Conservation (phyloP, 2,888 invertebrate species). For the Drosophila melanosoma region DNA sequence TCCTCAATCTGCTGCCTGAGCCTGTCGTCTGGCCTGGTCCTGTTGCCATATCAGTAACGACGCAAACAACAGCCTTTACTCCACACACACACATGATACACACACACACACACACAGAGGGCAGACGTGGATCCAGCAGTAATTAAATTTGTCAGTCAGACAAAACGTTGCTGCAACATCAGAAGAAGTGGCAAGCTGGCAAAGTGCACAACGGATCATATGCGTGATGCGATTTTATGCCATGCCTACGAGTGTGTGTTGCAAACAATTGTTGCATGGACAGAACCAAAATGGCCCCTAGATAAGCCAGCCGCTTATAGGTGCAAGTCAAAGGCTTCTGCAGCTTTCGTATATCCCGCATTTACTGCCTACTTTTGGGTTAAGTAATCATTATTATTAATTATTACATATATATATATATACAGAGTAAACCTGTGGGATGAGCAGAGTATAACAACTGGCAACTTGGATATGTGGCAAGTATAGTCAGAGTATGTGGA, state of each 20-base stretch:
- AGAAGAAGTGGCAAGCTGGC: conserved; percentile 51
- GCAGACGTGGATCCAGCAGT: conserved; percentile 52
- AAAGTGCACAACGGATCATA: conserved; percentile 69
- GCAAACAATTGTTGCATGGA: conserved; percentile 29
- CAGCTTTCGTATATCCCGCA: neutral
- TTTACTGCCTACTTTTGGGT: conserved; percentile 14
- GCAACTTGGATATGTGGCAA: neutral
- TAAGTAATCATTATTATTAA: too few species aligned
- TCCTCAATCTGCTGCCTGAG: conserved; percentile 15
- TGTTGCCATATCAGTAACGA: conserved; percentile 70
- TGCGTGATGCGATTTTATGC: conserved; percentile 56
- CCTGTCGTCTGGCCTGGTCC: conserved; percentile 17
- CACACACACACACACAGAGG: conserved; percentile 1
- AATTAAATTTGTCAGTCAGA: conserved; percentile 80
- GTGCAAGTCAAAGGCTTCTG: conserved; percentile 4
- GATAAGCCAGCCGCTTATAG: conserved; percentile 21
- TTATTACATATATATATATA: neutral
- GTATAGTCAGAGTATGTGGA: neutral
- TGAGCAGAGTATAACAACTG: neutral
- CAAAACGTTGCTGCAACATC: conserved; percentile 61
- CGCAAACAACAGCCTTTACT: conserved; percentile 61
- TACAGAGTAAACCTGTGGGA: neutral
- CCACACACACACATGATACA: neutral
- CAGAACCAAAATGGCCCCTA: neutral
- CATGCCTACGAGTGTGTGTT: conserved; percentile 16